These are phyloP conservation scores for Siniperca obscura DNA, from an alignment of 2,797 vertebrate species.

Conservation along the genomic window DNA sequence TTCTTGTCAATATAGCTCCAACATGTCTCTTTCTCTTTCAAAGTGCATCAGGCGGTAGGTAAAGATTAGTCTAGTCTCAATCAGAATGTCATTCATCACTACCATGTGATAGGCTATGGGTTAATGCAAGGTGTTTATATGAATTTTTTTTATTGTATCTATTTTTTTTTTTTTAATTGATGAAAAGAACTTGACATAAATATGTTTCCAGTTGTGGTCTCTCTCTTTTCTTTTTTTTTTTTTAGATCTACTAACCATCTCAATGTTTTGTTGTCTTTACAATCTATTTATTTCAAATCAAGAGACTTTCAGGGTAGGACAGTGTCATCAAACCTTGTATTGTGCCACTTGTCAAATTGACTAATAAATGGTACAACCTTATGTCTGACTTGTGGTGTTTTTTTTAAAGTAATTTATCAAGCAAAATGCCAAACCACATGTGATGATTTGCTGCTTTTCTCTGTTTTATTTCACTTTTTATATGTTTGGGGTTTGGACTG, in stretches of 20 bases:
- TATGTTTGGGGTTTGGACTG: not conserved
- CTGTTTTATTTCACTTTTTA: not conserved
- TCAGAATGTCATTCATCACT: constrained; percentile 6
- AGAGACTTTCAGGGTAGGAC: constrained; percentile 66
- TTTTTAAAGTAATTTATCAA: not conserved
- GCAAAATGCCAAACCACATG: too few species aligned
- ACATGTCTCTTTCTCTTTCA: not conserved
- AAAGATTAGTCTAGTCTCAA: not conserved
- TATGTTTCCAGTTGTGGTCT: constrained; percentile 29
- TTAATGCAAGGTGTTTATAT: constrained; percentile 38
- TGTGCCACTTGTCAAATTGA: constrained; percentile 58
- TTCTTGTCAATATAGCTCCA: not conserved
- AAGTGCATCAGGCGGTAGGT: not conserved
- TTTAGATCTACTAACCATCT: constrained; percentile 73
- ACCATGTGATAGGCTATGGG: constrained; percentile 3
- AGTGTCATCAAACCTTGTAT: constrained; percentile 55
- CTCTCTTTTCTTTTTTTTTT: constrained; percentile 24
- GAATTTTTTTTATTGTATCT: constrained; percentile 21
- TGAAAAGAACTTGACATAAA: constrained; percentile 12
- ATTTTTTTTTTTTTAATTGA: constrained; percentile 35
- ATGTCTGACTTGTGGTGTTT: not conserved
- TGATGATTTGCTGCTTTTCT: not conserved
- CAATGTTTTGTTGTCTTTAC: constrained; percentile 53
- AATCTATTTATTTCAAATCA: constrained; percentile 77
- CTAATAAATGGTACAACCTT: constrained; percentile 75